These are phyloP conservation scores for Caenorhabditis macrosperma DNA, from an alignment of 2,888 invertebrate species.

Conservation along the genomic window DNA sequence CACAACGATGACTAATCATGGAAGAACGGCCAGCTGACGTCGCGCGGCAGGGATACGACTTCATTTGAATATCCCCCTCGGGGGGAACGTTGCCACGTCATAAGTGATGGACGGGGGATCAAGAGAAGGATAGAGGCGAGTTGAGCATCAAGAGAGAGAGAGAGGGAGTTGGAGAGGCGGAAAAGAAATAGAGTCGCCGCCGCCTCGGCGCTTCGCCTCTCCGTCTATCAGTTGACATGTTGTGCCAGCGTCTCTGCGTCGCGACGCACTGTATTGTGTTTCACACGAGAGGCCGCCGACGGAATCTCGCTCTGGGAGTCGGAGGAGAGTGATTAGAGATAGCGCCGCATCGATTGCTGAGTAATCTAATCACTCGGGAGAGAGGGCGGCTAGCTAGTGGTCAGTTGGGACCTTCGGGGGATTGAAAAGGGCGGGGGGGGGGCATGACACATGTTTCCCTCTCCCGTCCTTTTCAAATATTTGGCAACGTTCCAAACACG, in stretches of 20 bases:
- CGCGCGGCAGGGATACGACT: background rate
- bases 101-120: conserved; percentile 20
- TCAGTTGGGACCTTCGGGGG: conserved; percentile 7
- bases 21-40: background rate
- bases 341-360: too few species aligned
- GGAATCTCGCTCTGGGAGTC: conserved; percentile 35
- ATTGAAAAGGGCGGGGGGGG: background rate
- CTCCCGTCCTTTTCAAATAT: conserved; percentile 39
- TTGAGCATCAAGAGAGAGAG: conserved; percentile 26
- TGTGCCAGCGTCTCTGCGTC: conserved; percentile 44
- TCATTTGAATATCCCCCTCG: background rate
- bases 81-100: background rate
- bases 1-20: conserved; percentile 42
- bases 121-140: conserved; percentile 2
- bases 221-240: conserved; percentile 53
- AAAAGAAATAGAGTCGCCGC: conserved; percentile 25
- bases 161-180: too few species aligned
- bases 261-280: conserved; percentile 46
- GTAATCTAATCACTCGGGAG: conserved; percentile 27
- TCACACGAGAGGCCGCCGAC: conserved; percentile 33
- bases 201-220: conserved; percentile 40
- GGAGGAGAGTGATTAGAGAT: conserved; percentile 9
- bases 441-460: conserved; percentile 39
- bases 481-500: conserved; percentile 51
- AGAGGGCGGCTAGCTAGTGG: conserved; percentile 19